Evolutionary conservation across 2,888 invertebrate species (phyloP), one percentile per base, ranked within the genome.

Genomic region (Drosophila cognata): DNA sequence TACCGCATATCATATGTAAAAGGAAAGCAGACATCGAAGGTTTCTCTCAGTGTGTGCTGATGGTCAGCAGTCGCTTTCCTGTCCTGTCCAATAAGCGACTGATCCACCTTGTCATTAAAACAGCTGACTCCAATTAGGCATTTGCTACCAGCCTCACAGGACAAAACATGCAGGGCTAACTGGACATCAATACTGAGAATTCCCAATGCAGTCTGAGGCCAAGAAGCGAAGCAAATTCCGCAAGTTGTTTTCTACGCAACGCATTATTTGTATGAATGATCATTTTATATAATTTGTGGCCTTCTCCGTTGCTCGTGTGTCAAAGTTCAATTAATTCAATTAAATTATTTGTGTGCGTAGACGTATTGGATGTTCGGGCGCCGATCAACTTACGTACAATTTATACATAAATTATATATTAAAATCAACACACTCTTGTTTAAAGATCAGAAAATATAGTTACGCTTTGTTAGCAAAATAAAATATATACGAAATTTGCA

Each of bases 301-400:
- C 67, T 69, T 33, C 28, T 2, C 36, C 64, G 61, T 29, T 58
- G 21, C 61, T 63, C 74, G 71, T 75, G 90, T 85, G 87, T 88
- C 89, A 91, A 73, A 92, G 91, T 85, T 91, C 92, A 91, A 91
- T 92, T 91, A 89, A 90, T 86, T 91, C 90, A 91, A 91, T 92
- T 91, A 82, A 91, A 91, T 88, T 89, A 88, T 84, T 77, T 76
- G 74, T 68, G 62, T 69, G 69, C 75, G 68, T 74, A 52, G 43
- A 28, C 29, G 62, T 11, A 10, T 43, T 52, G 64, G 46, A 21
- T 31, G 46, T 57, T 65, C 61, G 8, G 67, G 62, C 57, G 69
- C 60, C 59, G 43, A 48, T 60, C 59, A 57, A 59, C 57, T 46
- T 28, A 64, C 28, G 2, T 43, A n/a, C 66, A 53, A 50, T 53